phyloP scores from a whole-genome alignment of 1,140 invertebrate genomes.

The Drosophila trapezifrons region DNA sequence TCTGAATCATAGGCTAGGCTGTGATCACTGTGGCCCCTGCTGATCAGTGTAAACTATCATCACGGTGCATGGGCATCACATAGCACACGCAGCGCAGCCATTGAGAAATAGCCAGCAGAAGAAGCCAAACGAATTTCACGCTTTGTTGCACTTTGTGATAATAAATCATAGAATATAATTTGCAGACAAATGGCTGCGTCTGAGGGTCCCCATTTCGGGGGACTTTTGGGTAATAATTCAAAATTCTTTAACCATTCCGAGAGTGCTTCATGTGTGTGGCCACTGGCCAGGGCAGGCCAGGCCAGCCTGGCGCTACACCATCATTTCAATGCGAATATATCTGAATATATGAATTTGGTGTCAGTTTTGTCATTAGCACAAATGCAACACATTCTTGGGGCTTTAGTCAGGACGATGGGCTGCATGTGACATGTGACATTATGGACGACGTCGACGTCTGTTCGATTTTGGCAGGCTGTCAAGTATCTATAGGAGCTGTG shows the following conservation, averaged over 20 bases:
- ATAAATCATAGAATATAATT: constrained; percentile 80
- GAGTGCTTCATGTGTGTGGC: constrained; percentile 33
- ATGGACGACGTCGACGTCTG: constrained; percentile 46
- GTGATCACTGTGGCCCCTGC: background rate
- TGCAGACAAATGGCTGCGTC: constrained; percentile 60
- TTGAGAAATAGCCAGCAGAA: constrained; percentile 45
- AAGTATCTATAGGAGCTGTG: constrained; percentile 30
- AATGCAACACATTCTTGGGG: constrained; percentile 65
- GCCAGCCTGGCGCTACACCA: constrained; percentile 39
- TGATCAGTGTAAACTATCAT: constrained; percentile 61
- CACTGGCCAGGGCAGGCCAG: constrained; percentile 49
- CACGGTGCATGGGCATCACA: background rate
- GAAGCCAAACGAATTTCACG: constrained; percentile 75
- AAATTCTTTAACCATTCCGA: constrained; percentile 31
- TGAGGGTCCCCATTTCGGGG: constrained; percentile 45
- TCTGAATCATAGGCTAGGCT: background rate
- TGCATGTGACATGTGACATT: constrained; percentile 35
- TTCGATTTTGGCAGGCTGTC: constrained; percentile 57
- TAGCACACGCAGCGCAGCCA: constrained; percentile 24
- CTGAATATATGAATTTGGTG: constrained; percentile 55
- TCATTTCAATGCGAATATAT: constrained; percentile 28
- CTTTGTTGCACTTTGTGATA: constrained; percentile 78
- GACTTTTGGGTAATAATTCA: constrained; percentile 69
- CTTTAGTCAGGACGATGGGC: constrained; percentile 57
- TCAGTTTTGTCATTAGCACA: constrained; percentile 77